Evolutionary conservation across 35 echinoderm and acorn worm genomes (phyloP), one percentile per base, ranked within the genome.

Genomic region (Holothuria glaberrima): DNA sequence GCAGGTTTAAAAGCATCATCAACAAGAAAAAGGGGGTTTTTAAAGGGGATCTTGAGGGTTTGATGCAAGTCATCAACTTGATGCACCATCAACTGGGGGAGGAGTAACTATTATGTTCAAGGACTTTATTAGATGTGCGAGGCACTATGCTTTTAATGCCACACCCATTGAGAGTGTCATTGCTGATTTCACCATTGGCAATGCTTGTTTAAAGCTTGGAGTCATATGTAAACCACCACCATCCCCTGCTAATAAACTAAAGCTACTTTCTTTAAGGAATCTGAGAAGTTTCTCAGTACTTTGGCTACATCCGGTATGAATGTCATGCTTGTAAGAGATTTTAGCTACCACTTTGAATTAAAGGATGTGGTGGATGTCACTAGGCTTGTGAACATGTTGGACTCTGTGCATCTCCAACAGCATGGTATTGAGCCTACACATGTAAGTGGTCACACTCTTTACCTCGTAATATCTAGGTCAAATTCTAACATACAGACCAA

Each of bases 121-220:
- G n/a, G n/a, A n/a, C n/a, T n/a, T n/a, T 46, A 46, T 46, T 46
- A 71, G 26, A 71, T 71, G 67, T 71, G 67, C 27, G 13, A 71
- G 27, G 29, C 26, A 26, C 67, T 71, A 71, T 30, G 0, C 67
- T 71, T 71, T n/a, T 29, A 22, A 71, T 5, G 67, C 67, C 10
- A 46, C 44, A 46, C 10, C 44, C 44, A 5, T 46, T 46, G 44
- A 46, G 44, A 46, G 44, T 46, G 10, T 46, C 44, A 46, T 46
- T 46, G 67, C 67, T 25, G 67, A 70, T 28, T 25, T 25, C 28
- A n/a, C n/a, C n/a, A n/a, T n/a, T n/a, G n/a, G n/a, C n/a, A n/a
- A n/a, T n/a, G n/a, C n/a, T n/a, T n/a, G 67, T 70, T 28, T 70
- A 70, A 70, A 70, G 25, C 67, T 70, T 70, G 67, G 26, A 6